These are phyloP conservation scores for Pan troglodytes DNA, from an alignment of 2,113 vertebrate genomes.

Conservation along the genomic window NHGRI_mPanTro3-v2.1_pri NC_072410.2:19211001-19211500, in stretches of 20 bases:
- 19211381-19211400: background rate
- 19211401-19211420: background rate
- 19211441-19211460: background rate
- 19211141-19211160: rapidly evolving
- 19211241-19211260: background rate
- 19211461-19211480: background rate
- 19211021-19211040: too few relatives aligned
- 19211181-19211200: background rate
- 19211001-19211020: too few relatives aligned
- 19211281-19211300: background rate
- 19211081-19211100: background rate
- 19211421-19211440: background rate
- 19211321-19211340: background rate
- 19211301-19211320: background rate
- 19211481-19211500: background rate
- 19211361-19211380: background rate
- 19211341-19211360: background rate
- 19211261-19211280: background rate
- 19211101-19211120: background rate
- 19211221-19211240: background rate
- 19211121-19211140: background rate
- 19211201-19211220: background rate
- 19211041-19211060: background rate
- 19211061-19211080: background rate
- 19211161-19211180: background rate